Base-by-base conservation (phyloP, 2,113 vertebrate genomes). In the Leuciscus idus region DNA sequence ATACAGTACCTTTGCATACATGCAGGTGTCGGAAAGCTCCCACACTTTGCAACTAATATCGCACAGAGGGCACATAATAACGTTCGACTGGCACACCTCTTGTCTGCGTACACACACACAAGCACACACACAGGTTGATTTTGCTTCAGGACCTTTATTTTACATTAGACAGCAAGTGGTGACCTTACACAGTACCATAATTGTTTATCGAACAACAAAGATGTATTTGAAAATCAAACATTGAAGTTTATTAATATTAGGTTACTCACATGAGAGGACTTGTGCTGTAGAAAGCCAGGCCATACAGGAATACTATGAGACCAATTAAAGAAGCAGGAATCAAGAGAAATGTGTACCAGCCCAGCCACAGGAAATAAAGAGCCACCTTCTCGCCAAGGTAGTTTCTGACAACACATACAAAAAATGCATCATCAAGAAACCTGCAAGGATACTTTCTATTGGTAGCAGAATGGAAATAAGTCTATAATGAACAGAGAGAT, bases 341-440 rank as follows among this genome's bases (percentile, higher is more conserved):
- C 88, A 99, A 93, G 92, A 98, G 91, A 88, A 39, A 93, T 39
- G 97, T 99, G 90, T 99, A 99, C 97, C 96, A 98, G 81, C 96
- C 95, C 12, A 99, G 93, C 98, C 98, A 99, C 68, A 96, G 93
- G 1, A 97, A 98, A 90, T 99, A 99, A 81, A 99, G 91, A 0
- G 97, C 97, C 90, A 97, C 96, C 90, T 99, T 98, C 93, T 98
- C 98, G 0, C 98, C 97, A 12, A 99, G 98, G 87, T 99, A 99
- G n/a, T n/a, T 3, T 91, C 98, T 99, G 78, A 0, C 39, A 62
- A 72, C 74, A 72, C 64, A 88, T 7, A 74, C 52, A 88, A 86
- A 0, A 75, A 83, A 87, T 68, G 74, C 43, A 86, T 85, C 62
- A 89, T 90, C 52, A 92, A 12, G 36, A 9, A 30, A 30, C 26